Evolutionary conservation across 2,113 vertebrate species (phyloP).

Genomic region (Cephalopterus ornatus): DNA sequence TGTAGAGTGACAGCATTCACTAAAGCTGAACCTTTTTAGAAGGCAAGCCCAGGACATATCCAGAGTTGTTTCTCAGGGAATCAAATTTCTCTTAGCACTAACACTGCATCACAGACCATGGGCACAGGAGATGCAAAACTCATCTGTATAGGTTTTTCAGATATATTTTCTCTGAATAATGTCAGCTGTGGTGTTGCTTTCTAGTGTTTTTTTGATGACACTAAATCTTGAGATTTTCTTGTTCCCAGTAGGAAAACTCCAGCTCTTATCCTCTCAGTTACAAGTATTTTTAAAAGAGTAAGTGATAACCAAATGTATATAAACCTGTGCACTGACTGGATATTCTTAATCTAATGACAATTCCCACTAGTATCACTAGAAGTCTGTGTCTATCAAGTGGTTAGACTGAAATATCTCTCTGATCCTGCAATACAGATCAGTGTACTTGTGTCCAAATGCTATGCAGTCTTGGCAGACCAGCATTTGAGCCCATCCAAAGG

Average conservation of each 20-base stretch:
- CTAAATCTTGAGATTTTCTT: neutral
- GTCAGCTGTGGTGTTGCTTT: constrained; percentile 9
- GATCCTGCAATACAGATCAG: neutral
- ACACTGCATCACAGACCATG: neutral
- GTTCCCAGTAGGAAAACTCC: neutral
- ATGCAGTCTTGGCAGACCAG: neutral
- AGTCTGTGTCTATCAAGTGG: neutral
- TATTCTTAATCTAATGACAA: neutral
- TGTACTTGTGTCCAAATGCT: neutral
- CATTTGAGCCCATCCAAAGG: neutral
- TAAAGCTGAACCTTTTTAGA: neutral
- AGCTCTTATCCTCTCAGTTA: neutral
- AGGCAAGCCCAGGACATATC: neutral
- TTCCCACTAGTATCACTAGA: neutral
- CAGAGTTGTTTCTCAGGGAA: neutral
- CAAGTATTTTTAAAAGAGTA: neutral
- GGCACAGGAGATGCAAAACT: neutral
- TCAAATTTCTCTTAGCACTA: constrained; percentile 12
- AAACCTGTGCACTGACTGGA: neutral
- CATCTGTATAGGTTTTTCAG: constrained; percentile 24
- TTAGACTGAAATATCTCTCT: neutral
- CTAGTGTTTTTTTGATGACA: constrained; percentile 15
- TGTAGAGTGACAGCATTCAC: neutral
- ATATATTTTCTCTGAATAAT: neutral
- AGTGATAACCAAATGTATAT: neutral